phyloP scores from a whole-genome alignment of 1,140 invertebrate species.

The Bombus difficillimus region DNA sequence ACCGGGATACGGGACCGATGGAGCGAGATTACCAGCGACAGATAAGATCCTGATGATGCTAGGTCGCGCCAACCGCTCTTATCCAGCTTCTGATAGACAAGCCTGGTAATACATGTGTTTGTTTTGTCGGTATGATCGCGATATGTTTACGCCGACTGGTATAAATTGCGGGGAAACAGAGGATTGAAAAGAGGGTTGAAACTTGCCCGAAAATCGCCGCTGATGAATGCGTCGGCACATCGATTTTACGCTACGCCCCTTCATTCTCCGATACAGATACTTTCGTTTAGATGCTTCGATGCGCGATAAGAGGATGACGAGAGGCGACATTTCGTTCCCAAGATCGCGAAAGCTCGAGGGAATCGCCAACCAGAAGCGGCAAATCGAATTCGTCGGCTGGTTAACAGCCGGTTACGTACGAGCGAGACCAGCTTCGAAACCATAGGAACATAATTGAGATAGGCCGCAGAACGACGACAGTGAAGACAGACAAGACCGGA shows the following conservation, averaged over 20 bases:
- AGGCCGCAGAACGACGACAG: no score
- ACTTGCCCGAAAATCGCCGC: not conserved
- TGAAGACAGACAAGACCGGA: not conserved
- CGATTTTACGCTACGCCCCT: not conserved
- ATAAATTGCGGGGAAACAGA: constrained; percentile 24
- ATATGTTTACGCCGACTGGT: constrained; percentile 23
- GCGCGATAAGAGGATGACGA: not conserved
- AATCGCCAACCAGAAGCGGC: not conserved
- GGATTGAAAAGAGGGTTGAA: constrained; percentile 24
- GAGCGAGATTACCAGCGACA: constrained; percentile 55
- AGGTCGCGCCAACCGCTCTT: constrained; percentile 52
- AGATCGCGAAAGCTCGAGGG: not conserved
- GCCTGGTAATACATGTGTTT: constrained; percentile 32
- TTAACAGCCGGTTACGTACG: not conserved
- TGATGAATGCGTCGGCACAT: constrained; percentile 18
- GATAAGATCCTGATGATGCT: constrained; percentile 67
- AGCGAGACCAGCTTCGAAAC: not conserved
- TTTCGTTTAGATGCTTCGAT: not conserved
- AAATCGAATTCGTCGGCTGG: not conserved
- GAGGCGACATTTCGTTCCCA: not conserved
- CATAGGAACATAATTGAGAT: constrained; percentile 13
- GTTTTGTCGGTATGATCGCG: constrained; percentile 26
- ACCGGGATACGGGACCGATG: constrained; percentile 51
- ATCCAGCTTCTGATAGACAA: constrained; percentile 43
- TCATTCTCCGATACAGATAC: not conserved